phyloP scores from a whole-genome alignment of 2,113 vertebrate genomes.

The Elachura formosa region DNA sequence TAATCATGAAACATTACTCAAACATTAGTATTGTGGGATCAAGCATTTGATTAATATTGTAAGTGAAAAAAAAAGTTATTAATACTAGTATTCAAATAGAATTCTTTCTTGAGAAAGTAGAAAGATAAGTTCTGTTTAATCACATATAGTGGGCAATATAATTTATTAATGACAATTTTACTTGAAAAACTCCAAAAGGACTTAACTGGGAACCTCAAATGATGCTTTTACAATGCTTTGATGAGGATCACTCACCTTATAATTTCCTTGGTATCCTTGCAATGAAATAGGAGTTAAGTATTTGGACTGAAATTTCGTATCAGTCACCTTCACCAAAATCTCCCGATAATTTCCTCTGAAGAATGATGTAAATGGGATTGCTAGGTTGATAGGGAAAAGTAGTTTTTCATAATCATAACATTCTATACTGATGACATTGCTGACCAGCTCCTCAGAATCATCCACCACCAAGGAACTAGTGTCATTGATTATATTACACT shows the following conservation, averaged over 20 bases:
- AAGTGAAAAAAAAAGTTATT: neutral
- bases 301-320: slow-evolving; percentile 66
- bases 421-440: slow-evolving; percentile 75
- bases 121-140: neutral
- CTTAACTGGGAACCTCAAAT: neutral
- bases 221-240: neutral
- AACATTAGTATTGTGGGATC: neutral
- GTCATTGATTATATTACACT: slow-evolving; percentile 67
- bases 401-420: slow-evolving; percentile 39
- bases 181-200: neutral
- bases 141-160: neutral
- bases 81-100: neutral
- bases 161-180: neutral
- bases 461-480: slow-evolving; percentile 74
- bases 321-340: slow-evolving; percentile 78
- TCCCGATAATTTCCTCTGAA: slow-evolving; percentile 81
- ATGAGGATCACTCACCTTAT: slow-evolving; percentile 68
- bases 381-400: slow-evolving; percentile 75
- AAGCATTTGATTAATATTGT: neutral
- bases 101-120: neutral
- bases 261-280: slow-evolving; percentile 65
- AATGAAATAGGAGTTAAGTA: slow-evolving; percentile 69
- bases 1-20: neutral
- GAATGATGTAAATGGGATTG: slow-evolving; percentile 73
- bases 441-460: slow-evolving; percentile 83